A percentile compares a stretch with the other conserved stretches of the same genome.
Evolutionary conservation across 1,140 invertebrate species (phyloP).

Genomic region (Orchestia grillus): DNA sequence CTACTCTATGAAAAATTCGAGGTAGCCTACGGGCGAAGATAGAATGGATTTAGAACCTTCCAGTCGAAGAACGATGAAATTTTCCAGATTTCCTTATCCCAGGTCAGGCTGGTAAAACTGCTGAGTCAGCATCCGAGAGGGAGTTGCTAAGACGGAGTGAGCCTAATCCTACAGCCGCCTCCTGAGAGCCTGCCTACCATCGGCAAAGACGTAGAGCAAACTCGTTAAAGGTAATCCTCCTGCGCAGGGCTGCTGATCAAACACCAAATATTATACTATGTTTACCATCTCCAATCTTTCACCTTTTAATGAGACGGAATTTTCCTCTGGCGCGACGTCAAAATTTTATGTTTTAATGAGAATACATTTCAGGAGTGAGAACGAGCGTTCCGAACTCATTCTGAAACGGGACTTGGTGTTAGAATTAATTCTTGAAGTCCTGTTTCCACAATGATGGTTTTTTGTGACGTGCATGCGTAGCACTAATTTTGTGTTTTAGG

Average conservation of each 20-base stretch:
- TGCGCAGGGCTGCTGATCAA: constrained; percentile 18
- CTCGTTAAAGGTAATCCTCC: constrained; percentile 45
- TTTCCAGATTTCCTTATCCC: not conserved
- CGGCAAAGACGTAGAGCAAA: constrained; percentile 30
- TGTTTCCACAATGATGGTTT: not conserved
- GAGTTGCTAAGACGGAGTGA: not conserved
- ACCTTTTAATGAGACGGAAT: constrained; percentile 14
- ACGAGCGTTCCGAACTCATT: not conserved
- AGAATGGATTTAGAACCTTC: not conserved
- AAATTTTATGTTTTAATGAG: not conserved
- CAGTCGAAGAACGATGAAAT: not conserved
- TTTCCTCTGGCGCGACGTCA: not conserved
- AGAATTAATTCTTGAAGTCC: not conserved
- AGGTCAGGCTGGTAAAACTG: not conserved
- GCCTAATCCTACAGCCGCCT: not conserved
- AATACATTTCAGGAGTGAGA: not conserved
- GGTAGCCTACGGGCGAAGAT: not conserved
- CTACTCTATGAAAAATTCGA: not conserved
- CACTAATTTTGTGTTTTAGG: not conserved
- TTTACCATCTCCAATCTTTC: constrained; percentile 6
- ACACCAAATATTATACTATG: constrained; percentile 25
- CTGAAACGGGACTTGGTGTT: not conserved
- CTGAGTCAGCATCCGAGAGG: not conserved
- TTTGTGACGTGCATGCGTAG: not conserved
- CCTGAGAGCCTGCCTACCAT: not conserved